Evolutionary conservation across 64 coral and sea anemone genomes (phyloP).

Genomic region (Acropora yongei): DNA sequence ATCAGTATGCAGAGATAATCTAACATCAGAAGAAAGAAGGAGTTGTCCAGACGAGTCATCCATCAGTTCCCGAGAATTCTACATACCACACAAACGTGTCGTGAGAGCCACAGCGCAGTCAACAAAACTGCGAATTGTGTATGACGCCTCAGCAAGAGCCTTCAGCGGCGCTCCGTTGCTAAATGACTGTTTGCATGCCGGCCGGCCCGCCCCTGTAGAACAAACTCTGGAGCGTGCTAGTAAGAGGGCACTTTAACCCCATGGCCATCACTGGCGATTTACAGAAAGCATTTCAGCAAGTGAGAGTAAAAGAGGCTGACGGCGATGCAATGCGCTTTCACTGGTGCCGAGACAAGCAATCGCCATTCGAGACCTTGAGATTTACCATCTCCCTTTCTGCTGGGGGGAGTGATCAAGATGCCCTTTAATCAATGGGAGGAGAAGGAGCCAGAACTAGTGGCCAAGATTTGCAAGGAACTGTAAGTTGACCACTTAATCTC

Average conservation of each 20-base stretch:
- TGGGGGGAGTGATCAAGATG: constrained; percentile 50
- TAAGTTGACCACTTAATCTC: constrained; percentile 17
- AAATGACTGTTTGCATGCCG: constrained; percentile 10
- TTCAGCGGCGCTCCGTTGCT: background rate
- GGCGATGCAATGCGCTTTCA: background rate
- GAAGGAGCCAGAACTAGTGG: background rate
- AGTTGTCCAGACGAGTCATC: constrained; percentile 36
- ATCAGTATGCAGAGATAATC: constrained; percentile 61
- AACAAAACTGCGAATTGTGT: constrained; percentile 28
- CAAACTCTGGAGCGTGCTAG: constrained; percentile 44
- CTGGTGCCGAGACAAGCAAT: constrained; percentile 1
- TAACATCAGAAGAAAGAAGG: constrained; percentile 65
- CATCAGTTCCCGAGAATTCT: background rate
- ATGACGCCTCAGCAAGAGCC: constrained; percentile 16
- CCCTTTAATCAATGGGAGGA: constrained; percentile 26
- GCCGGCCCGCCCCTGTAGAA: constrained; percentile 36
- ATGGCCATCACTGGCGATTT: constrained; percentile 20
- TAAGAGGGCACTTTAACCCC: constrained; percentile 10
- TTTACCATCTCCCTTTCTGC: constrained; percentile 47
- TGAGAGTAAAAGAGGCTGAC: background rate
- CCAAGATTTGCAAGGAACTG: background rate
- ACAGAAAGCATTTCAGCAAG: constrained; percentile 1
- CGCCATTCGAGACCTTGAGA: background rate
- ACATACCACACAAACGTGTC: constrained; percentile 21
- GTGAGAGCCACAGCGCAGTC: background rate